Conservation (phyloP, 2,113 vertebrate species). For the Prietella phreatophila region DNA sequence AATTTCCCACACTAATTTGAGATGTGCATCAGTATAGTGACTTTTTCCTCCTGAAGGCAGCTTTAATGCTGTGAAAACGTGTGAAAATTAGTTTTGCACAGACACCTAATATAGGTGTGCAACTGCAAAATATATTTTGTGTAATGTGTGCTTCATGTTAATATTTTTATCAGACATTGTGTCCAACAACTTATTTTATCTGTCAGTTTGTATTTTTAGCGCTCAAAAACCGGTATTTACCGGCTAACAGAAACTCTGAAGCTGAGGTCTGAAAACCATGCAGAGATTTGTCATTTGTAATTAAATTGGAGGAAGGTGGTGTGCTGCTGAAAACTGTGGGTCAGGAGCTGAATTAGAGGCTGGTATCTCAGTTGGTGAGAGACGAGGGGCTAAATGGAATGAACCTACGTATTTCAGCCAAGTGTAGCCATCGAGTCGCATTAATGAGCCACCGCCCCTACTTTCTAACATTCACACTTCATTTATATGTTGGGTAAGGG, state of each 20-base stretch:
- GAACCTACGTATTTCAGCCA: conserved; percentile 10
- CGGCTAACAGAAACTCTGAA: background rate
- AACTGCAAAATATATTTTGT: no score
- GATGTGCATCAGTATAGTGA: no score
- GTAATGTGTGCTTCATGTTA: no score
- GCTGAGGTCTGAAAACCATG: background rate
- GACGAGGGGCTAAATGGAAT: background rate
- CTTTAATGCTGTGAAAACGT: no score
- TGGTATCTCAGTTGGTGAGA: conserved; percentile 3
- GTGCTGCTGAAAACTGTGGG: background rate
- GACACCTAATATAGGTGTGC: no score
- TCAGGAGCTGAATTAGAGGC: conserved; percentile 1
- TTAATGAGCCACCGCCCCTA: background rate
- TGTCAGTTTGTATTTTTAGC: no score
- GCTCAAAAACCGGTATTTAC: no score
- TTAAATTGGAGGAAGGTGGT: background rate
- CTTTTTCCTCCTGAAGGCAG: no score
- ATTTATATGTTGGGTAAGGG: background rate
- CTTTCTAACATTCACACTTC: background rate
- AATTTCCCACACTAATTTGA: no score
- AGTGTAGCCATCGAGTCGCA: background rate
- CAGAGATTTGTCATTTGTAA: conserved; percentile 4
- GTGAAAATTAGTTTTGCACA: no score
- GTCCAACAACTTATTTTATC: no score
- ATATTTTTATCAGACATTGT: no score